Base-by-base conservation (phyloP, 2,888 invertebrate genomes). In the Drosophila acutilabella region DNA sequence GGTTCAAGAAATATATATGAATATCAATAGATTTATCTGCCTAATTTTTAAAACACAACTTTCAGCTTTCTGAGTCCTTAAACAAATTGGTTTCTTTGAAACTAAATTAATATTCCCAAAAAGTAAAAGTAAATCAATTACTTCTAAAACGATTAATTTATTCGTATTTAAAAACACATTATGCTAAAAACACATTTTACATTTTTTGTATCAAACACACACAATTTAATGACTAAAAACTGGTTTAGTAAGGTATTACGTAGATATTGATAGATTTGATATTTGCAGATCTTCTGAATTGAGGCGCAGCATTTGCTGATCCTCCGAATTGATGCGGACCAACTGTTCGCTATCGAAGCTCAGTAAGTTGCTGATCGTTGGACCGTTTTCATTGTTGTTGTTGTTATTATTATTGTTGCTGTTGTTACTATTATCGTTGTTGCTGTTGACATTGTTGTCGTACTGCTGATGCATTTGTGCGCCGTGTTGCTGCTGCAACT, bases 271-370 rank as follows among this genome's bases (percentile, higher is more conserved):
- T 33, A 94, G 90, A 44, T 93, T 93, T 56, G 93, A 93, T 64
- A 94, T 82, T 74, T 90, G 85, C 45, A 91, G 92, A 74, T 94
- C 94, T 65, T 93, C 92, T 6, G 94, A 93, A 84, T 93, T 93
- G 41, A 94, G 91, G 70, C 92, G 92, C 70, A 93, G 81, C 80
- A 93, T 89, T 85, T 93, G 93, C 69, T 93, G 92, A 72, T 94
- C 94, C 64, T 93, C 92, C 1, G 94, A 94, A 82, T 93, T 93
- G 41, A 94, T 92, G 66, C 91, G 92, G 57, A 93, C 91, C 72
- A 93, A 79, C 73, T 93, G 93, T 58, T 92, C 93, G 71, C 92
- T 93, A 74, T 93, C 93, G 80, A 93, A 91, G 82, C 93, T 93
- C 23, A 93, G 69, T 45, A 93, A 87, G 68, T 90, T 92, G 74